Evolutionary conservation across 1,140 invertebrate species (phyloP).

Genomic region (Rhagoletis zephyria): DNA sequence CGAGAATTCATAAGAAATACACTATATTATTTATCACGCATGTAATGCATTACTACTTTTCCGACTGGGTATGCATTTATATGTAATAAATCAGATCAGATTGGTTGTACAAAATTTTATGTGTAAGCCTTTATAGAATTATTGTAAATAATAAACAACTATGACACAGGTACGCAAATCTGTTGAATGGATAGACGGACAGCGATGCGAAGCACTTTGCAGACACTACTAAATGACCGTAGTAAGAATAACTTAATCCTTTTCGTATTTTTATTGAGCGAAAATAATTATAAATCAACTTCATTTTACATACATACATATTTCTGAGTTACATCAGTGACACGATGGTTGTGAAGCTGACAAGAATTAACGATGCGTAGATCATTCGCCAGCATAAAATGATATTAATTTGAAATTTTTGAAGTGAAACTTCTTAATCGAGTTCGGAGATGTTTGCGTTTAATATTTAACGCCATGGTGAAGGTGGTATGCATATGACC

Average conservation of each 20-base stretch:
- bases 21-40: too few relatives aligned
- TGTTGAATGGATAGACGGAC: background rate
- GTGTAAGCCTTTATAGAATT: conserved; percentile 1
- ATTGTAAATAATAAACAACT: conserved; percentile 1
- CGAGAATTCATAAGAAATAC: too few relatives aligned
- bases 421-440: too few relatives aligned
- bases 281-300: background rate
- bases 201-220: background rate
- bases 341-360: background rate
- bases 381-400: background rate
- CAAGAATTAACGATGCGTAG: background rate
- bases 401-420: too few relatives aligned
- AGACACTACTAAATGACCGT: conserved; percentile 12
- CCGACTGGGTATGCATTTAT: background rate
- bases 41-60: too few relatives aligned
- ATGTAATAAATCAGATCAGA: background rate
- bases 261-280: conserved; percentile 39
- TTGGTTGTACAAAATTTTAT: background rate
- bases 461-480: too few relatives aligned
- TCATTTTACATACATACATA: background rate
- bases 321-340: too few relatives aligned
- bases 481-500: too few relatives aligned
- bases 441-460: too few relatives aligned
- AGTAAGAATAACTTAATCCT: conserved; percentile 21
- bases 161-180: background rate